Evolutionary conservation across 2,797 vertebrate species (phyloP).

Genomic region (Catharus ustulatus): DNA sequence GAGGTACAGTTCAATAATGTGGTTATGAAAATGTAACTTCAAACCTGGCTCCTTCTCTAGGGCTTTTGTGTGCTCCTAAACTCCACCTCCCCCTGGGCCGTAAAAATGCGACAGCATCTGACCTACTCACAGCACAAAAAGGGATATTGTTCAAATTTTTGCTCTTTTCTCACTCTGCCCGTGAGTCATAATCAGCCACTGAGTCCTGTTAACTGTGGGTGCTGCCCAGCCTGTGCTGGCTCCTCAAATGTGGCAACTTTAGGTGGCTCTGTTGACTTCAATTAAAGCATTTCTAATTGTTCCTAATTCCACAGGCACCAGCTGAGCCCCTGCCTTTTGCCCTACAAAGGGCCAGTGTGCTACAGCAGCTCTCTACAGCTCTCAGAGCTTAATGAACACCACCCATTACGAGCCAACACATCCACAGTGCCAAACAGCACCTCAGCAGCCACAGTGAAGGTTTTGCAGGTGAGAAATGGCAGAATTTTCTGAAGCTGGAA

Average conservation of each 20-base stretch:
- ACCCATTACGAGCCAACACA: neutral
- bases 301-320: neutral
- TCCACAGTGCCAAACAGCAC: neutral
- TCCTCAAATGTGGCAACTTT: neutral
- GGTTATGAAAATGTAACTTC: slow-evolving; percentile 51
- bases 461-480: neutral
- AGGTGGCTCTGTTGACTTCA: slow-evolving; percentile 11
- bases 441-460: neutral
- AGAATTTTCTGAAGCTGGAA: neutral
- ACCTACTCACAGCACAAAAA: slow-evolving; percentile 69
- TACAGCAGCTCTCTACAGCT: neutral
- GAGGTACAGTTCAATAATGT: slow-evolving; percentile 52
- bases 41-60: slow-evolving; percentile 29
- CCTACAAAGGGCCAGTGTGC: slow-evolving; percentile 17
- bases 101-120: slow-evolving; percentile 67
- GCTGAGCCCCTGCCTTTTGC: neutral
- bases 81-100: neutral
- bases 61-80: slow-evolving; percentile 34
- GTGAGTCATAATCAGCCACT: slow-evolving; percentile 62
- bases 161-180: slow-evolving; percentile 26
- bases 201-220: slow-evolving; percentile 45
- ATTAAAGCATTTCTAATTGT: slow-evolving; percentile 46
- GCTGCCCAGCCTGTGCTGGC: neutral
- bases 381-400: neutral
- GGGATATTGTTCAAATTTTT: slow-evolving; percentile 69